phyloP scores from a whole-genome alignment of 2,113 vertebrate species.

The Elgaria multicarinata region DNA sequence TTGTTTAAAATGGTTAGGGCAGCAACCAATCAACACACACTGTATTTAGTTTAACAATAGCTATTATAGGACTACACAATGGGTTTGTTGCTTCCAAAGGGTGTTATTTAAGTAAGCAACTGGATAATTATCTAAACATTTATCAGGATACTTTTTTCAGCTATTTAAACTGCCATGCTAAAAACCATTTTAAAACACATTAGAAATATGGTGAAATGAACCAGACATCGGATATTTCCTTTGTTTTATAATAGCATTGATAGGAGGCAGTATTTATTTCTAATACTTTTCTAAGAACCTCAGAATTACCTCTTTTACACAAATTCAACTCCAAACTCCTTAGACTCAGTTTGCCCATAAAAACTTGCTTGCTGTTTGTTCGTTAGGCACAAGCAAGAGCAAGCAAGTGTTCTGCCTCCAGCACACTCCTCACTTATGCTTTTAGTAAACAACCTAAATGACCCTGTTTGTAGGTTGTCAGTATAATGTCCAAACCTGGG shows the following conservation, averaged over 20 bases:
- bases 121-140: constrained; percentile 65
- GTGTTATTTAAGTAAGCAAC: constrained; percentile 64
- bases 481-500: too few relatives aligned
- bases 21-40: constrained; percentile 30
- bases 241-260: not conserved
- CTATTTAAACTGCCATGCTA: constrained; percentile 26
- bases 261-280: not conserved
- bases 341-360: too few relatives aligned
- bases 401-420: too few relatives aligned
- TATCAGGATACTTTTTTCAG: constrained; percentile 54
- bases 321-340: not conserved
- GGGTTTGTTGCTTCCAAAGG: constrained; percentile 53
- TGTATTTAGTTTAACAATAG: constrained; percentile 54
- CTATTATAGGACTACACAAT: constrained; percentile 46
- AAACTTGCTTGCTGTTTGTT: too few relatives aligned
- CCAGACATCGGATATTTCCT: constrained; percentile 11
- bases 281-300: not conserved
- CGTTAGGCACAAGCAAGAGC: too few relatives aligned
- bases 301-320: not conserved
- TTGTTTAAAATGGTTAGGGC: constrained; percentile 22
- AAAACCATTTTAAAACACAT: not conserved
- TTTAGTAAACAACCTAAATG: too few relatives aligned
- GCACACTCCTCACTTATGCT: too few relatives aligned
- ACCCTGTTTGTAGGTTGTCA: too few relatives aligned
- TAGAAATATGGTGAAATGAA: constrained; percentile 1